These are phyloP conservation scores for Clitarchus hookeri DNA, from an alignment of 2,888 invertebrate species.

Conservation along the genomic window DNA sequence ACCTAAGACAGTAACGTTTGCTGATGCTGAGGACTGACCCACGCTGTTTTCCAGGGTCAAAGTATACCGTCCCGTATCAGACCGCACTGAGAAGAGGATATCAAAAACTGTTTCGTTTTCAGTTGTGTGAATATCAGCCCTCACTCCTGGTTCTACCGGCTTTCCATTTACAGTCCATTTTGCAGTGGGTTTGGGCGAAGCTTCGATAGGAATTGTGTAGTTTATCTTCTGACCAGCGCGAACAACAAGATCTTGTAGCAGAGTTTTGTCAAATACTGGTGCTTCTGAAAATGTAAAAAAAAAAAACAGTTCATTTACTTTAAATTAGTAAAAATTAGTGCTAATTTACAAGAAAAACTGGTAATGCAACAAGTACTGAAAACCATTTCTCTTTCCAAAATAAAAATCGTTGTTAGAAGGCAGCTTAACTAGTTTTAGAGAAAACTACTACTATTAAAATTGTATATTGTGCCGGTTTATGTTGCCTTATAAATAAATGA, in stretches of 20 bases:
- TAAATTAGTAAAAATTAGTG: too few relatives aligned
- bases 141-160: slow-evolving; percentile 69
- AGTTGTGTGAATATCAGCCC: slow-evolving; percentile 79
- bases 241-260: slow-evolving; percentile 87
- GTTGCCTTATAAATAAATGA: too few relatives aligned
- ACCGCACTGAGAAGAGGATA: slow-evolving; percentile 81
- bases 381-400: too few relatives aligned
- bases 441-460: too few relatives aligned
- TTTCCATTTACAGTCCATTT: slow-evolving; percentile 90
- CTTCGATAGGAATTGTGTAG: slow-evolving; percentile 92
- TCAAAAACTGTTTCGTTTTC: slow-evolving; percentile 83
- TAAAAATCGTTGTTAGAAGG: too few relatives aligned
- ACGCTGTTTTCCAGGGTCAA: slow-evolving; percentile 82
- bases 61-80: slow-evolving; percentile 83
- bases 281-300: slow-evolving; percentile 60
- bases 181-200: slow-evolving; percentile 90
- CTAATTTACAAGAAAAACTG: too few relatives aligned
- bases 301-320: neutral
- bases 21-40: slow-evolving; percentile 79
- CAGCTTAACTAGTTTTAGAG: too few relatives aligned
- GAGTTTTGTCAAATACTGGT: slow-evolving; percentile 86
- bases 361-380: too few relatives aligned
- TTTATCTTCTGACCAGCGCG: slow-evolving; percentile 93
- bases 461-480: too few relatives aligned
- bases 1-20: slow-evolving; percentile 79